Evolutionary conservation across 1,140 invertebrate genomes (phyloP), one percentile per base, ranked within the genome.

Genomic region (Drosophila carrolli): DNA sequence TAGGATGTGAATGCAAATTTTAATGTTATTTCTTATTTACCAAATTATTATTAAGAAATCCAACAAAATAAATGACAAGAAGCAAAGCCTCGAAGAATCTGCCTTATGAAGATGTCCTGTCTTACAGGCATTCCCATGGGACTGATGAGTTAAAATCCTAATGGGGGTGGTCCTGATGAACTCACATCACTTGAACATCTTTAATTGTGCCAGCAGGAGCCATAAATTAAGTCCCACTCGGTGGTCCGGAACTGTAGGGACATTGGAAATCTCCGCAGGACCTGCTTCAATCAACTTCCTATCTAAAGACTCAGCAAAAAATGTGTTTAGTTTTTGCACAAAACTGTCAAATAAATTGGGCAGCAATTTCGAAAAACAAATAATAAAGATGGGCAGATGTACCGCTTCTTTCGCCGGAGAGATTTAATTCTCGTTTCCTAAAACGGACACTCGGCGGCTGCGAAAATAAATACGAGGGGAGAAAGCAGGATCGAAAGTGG

Each of bases 311-410:
- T 14, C 27, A 50, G 16, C 13, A 19, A 19, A 37, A 63, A 47
- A n/a, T 19, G 13, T 9, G 2, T 29, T 14, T 14, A 11, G 6
- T 32, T 53, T 58, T 66, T 23, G 46, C 46, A 14, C 32, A 44
- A 65, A 61, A 72, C n/a, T 54, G 75, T n/a, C 53, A 51, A 43
- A 78, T 72, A 78, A 78, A 78, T 78, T 78, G 32, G 54, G 23
- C 29, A 55, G 53, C 54, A 61, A 51, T 47, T 50, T 8, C 38
- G 53, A 35, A 37, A 78, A 56, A 70, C 35, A 75, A 62, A 71
- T 71, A 50, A n/a, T 50, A 37, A 16, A 29, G 37, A 50, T 35
- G 27, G 65, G 48, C 67, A 68, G 67, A 70, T 70, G 67, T 57
- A 27, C 37, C 3, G 10, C 29, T 19, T 16, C 23, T 11, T 37